Percentiles rank a stretch among this genome's conserved stretches.
phyloP scores from a whole-genome alignment of 2,797 vertebrate species.

The Periparus ater region DNA sequence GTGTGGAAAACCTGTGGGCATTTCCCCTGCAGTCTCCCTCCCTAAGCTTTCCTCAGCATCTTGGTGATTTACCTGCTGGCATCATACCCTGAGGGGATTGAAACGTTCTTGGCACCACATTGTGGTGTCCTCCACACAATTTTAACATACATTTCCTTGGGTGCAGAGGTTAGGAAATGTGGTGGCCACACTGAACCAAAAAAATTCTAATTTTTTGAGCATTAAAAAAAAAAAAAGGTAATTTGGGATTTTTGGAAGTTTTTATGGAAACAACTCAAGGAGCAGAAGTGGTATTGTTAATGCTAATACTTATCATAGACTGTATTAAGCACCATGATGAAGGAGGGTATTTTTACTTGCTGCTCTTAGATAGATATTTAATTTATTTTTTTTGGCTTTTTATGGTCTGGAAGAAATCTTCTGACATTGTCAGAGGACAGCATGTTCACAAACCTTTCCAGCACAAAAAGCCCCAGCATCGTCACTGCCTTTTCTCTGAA shows the following conservation, averaged over 20 bases:
- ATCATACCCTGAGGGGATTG: not conserved
- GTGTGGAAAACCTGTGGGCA: not conserved
- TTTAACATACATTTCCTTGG: not conserved
- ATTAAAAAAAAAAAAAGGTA: too few relatives aligned
- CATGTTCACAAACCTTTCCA: conserved; percentile 24
- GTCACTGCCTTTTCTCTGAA: conserved; percentile 11
- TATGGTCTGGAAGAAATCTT: not conserved
- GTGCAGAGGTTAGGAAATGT: not conserved
- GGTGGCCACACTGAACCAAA: not conserved
- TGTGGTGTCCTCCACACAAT: not conserved
- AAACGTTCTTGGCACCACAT: accelerated
- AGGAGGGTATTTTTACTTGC: not conserved
- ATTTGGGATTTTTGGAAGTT: not conserved
- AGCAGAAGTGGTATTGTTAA: not conserved
- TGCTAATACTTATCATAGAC: not conserved
- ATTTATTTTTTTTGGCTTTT: not conserved
- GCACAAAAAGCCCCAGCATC: not conserved
- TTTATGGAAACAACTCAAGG: not conserved
- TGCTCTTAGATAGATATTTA: not conserved
- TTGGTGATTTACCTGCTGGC: not conserved
- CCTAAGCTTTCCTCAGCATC: not conserved
- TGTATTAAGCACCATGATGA: not conserved
- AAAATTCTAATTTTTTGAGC: not conserved
- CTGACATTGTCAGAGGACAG: conserved; percentile 38
- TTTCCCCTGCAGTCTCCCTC: not conserved